Conservation (phyloP, 2,888 invertebrate genomes). For the Aromia moschata region DNA sequence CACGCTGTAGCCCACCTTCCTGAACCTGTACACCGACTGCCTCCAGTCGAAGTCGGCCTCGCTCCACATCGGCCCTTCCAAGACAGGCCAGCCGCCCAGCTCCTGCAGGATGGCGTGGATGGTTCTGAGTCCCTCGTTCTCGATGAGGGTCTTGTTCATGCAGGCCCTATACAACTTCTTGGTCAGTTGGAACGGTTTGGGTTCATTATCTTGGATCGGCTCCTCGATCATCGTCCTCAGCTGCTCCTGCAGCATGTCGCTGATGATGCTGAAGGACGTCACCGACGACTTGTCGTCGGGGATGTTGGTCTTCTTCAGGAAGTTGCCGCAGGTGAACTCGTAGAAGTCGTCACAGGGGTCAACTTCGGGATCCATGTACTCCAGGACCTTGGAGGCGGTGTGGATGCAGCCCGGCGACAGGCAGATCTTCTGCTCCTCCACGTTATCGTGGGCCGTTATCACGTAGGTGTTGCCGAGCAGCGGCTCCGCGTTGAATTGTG, state of each 20-base stretch:
- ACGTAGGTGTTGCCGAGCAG: slow-evolving; percentile 47
- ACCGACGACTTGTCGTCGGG: slow-evolving; percentile 85
- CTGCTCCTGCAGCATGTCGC: slow-evolving; percentile 79
- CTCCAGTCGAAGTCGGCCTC: slow-evolving; percentile 81
- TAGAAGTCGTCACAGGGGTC: slow-evolving; percentile 88
- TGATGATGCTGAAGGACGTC: slow-evolving; percentile 79
- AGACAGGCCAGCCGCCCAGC: slow-evolving; percentile 95
- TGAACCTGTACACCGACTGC: slow-evolving; percentile 82
- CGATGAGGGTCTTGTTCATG: slow-evolving; percentile 86
- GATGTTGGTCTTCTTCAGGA: slow-evolving; percentile 75
- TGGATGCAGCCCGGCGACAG: slow-evolving; percentile 81
- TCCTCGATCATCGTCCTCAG: slow-evolving; percentile 76
- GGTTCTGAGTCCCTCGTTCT: slow-evolving; percentile 79
- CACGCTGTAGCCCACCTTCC: slow-evolving; percentile 83
- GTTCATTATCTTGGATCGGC: slow-evolving; percentile 69
- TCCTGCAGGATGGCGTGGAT: slow-evolving; percentile 74
- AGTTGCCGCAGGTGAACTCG: slow-evolving; percentile 81
- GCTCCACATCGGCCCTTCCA: slow-evolving; percentile 79
- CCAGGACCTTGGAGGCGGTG: slow-evolving; percentile 77
- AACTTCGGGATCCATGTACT: slow-evolving; percentile 75
- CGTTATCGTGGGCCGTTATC: slow-evolving; percentile 44
- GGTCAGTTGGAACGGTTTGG: slow-evolving; percentile 75
- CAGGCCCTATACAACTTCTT: slow-evolving; percentile 87
- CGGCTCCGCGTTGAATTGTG: slow-evolving; percentile 53
- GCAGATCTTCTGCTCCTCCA: slow-evolving; percentile 68